A percentile compares a stretch with the other conserved stretches of the same genome.
Conservation (phyloP, 2,888 invertebrate species). For the Netelia fuscicornis region DNA sequence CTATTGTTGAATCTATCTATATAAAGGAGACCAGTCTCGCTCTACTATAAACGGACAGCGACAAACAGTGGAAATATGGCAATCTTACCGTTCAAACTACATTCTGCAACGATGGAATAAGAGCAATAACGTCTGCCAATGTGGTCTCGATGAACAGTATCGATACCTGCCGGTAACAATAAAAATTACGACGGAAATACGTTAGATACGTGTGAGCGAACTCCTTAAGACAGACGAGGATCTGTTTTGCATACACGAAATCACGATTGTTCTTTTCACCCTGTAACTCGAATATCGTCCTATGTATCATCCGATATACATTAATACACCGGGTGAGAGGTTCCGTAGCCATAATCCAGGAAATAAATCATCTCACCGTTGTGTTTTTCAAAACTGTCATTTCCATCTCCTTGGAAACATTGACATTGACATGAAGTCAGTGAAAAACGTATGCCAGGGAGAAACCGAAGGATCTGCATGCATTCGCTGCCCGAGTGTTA, state of each 20-base stretch:
- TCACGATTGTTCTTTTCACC: too few species aligned
- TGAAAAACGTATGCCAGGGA: background rate
- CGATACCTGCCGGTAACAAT: constrained; percentile 63
- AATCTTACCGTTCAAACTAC: background rate
- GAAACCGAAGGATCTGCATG: background rate
- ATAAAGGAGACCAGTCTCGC: too few species aligned
- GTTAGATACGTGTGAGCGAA: constrained; percentile 42
- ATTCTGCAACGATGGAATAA: constrained; percentile 16
- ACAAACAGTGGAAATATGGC: background rate
- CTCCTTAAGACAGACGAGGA: background rate
- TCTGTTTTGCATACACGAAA: too few species aligned
- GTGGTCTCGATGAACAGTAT: constrained; percentile 53
- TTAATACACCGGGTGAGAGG: too few species aligned
- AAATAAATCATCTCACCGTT: background rate
- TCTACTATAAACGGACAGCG: too few species aligned
- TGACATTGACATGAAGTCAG: background rate
- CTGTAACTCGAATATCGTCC: too few species aligned
- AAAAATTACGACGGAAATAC: constrained; percentile 4
- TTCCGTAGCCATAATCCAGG: background rate
- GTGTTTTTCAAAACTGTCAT: too few species aligned
- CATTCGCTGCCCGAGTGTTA: constrained; percentile 9
- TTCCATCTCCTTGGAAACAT: background rate
- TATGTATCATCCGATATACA: too few species aligned
- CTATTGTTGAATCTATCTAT: too few species aligned
- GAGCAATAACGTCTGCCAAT: constrained; percentile 58